Conservation (phyloP, 1,140 invertebrate genomes). For the Manduca sexta region DNA sequence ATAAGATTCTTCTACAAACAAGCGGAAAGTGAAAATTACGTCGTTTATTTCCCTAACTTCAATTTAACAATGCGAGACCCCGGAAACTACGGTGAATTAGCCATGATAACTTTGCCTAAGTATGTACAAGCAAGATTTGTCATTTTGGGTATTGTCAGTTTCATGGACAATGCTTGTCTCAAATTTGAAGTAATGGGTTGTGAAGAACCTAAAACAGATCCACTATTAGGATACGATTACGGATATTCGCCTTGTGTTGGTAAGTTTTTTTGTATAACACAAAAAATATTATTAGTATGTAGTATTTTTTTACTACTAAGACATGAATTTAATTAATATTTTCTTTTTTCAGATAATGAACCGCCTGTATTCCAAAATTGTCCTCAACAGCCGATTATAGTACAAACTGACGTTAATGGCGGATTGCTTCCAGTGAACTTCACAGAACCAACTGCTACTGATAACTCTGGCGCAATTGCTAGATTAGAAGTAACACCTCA, state of each 20-base stretch:
- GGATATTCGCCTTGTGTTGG: slow-evolving; percentile 94
- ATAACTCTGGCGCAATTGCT: slow-evolving; percentile 96
- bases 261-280: slow-evolving; percentile 45
- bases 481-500: slow-evolving; percentile 92
- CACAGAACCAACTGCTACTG: slow-evolving; percentile 91
- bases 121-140: slow-evolving; percentile 95
- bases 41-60: slow-evolving; percentile 97
- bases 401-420: slow-evolving; percentile 89
- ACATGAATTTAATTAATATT: background rate
- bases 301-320: no score
- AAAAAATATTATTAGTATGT: no score
- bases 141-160: slow-evolving; percentile 94
- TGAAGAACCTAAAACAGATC: slow-evolving; percentile 84
- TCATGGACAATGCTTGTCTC: slow-evolving; percentile 96
- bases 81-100: slow-evolving; percentile 88
- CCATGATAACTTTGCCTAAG: slow-evolving; percentile 95
- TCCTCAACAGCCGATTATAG: slow-evolving; percentile 91
- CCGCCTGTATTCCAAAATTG: slow-evolving; percentile 97
- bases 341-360: slow-evolving; percentile 86
- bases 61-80: slow-evolving; percentile 94
- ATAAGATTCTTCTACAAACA: slow-evolving; percentile 98
- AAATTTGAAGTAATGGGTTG: slow-evolving; percentile 98
- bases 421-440: slow-evolving; percentile 92
- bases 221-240: slow-evolving; percentile 93
- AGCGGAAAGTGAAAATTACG: slow-evolving; percentile 93